phyloP scores from a whole-genome alignment of 2,113 vertebrate species.

The Gopherus flavomarginatus region DNA sequence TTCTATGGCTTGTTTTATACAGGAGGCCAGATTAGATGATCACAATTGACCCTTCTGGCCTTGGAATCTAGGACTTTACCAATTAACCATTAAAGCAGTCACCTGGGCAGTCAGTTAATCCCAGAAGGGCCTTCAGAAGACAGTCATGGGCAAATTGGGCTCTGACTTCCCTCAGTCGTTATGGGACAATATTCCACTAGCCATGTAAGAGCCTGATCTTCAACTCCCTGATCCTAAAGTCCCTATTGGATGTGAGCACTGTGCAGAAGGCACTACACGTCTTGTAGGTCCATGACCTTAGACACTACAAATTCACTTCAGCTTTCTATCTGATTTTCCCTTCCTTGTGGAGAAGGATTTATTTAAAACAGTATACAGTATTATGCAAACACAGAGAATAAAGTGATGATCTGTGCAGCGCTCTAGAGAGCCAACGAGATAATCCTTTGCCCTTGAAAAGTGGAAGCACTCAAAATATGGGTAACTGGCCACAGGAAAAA shows the following conservation, averaged over 20 bases:
- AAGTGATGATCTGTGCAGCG: background rate
- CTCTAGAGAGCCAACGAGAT: background rate
- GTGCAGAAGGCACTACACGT: background rate
- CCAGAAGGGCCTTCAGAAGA: no score
- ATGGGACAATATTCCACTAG: background rate
- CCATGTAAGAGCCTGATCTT: background rate
- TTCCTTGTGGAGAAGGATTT: rapidly evolving
- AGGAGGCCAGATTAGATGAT: no score
- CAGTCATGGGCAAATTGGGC: no score
- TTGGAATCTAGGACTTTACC: no score
- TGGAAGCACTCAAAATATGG: background rate
- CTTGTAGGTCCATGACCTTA: background rate
- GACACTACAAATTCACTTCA: background rate
- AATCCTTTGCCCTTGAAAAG: background rate
- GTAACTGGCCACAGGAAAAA: background rate
- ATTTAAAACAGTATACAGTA: background rate
- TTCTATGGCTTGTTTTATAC: no score
- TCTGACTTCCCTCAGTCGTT: background rate
- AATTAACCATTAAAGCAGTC: no score
- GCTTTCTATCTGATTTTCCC: background rate
- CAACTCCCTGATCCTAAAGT: background rate
- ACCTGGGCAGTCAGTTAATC: no score
- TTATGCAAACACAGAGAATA: background rate
- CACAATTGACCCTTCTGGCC: no score
- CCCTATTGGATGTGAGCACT: background rate